Evolutionary conservation across 2,113 vertebrate species (phyloP).

Genomic region (Grantiella picta): DNA sequence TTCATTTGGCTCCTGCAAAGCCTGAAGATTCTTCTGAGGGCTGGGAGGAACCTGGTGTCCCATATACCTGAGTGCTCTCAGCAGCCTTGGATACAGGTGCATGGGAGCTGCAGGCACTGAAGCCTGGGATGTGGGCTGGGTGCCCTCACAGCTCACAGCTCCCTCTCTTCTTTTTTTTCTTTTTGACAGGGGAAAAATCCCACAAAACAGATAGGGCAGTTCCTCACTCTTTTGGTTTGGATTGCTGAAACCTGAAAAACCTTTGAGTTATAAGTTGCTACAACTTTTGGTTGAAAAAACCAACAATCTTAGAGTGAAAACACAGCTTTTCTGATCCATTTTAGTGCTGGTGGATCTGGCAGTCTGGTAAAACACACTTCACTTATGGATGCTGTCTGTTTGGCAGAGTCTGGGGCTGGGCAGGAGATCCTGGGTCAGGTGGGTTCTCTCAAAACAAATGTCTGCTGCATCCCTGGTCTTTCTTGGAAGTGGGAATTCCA

Average conservation of each 20-base stretch:
- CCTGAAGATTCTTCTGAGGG: background rate
- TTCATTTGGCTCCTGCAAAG: background rate
- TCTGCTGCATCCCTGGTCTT: background rate
- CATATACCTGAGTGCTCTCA: background rate
- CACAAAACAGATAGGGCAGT: background rate
- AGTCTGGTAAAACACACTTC: accelerated
- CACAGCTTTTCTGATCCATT: background rate
- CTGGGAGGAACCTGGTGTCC: background rate
- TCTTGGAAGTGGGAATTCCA: background rate
- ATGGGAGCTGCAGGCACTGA: background rate
- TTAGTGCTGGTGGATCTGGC: background rate
- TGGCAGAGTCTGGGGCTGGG: background rate
- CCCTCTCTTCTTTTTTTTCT: background rate
- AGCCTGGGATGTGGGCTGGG: accelerated
- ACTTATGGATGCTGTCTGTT: background rate
- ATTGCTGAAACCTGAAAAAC: background rate
- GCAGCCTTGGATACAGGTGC: background rate
- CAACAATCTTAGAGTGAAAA: background rate
- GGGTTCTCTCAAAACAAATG: background rate
- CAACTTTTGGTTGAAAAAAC: background rate
- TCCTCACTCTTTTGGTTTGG: background rate
- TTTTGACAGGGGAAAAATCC: background rate
- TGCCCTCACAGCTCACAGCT: background rate
- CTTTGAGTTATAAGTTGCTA: background rate
- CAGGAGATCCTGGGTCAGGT: background rate